phyloP scores from a whole-genome alignment of 2,888 invertebrate genomes.

The Mechanitis messenoides region DNA sequence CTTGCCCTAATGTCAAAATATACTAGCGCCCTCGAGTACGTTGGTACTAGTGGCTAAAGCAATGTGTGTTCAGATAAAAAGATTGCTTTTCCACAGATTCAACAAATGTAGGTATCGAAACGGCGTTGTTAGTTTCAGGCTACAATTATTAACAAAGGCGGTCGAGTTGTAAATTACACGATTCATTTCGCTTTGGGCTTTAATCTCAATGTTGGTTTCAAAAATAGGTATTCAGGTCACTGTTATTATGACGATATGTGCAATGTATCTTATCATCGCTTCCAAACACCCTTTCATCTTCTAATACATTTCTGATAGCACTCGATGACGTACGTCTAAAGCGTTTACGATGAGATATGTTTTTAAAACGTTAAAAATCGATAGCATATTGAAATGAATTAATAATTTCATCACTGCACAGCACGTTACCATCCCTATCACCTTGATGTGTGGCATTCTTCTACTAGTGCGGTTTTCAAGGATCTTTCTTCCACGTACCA shows the following conservation, averaged over 20 bases:
- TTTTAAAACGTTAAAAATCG: no score
- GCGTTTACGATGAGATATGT: no score
- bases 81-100: neutral
- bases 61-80: neutral
- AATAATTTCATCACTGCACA: no score
- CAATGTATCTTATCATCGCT: constrained; percentile 18
- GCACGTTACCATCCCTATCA: no score
- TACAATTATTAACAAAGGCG: constrained; percentile 57
- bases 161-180: constrained; percentile 59
- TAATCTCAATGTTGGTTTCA: constrained; percentile 56
- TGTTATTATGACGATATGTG: constrained; percentile 26
- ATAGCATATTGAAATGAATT: no score
- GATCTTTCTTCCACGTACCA: no score
- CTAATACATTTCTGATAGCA: no score
- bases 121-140: constrained; percentile 34
- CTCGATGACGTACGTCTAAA: no score
- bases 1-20: constrained; percentile 1
- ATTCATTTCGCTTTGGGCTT: constrained; percentile 55
- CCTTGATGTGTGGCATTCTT: no score
- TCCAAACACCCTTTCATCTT: neutral
- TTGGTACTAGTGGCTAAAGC: neutral
- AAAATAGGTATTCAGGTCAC: constrained; percentile 62
- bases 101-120: neutral
- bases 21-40: neutral
- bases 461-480: no score